Percentiles rank a stretch among this genome's conserved stretches.
phyloP scores from a whole-genome alignment of 2,888 invertebrate species.

The Scaptomyza parva region DNA sequence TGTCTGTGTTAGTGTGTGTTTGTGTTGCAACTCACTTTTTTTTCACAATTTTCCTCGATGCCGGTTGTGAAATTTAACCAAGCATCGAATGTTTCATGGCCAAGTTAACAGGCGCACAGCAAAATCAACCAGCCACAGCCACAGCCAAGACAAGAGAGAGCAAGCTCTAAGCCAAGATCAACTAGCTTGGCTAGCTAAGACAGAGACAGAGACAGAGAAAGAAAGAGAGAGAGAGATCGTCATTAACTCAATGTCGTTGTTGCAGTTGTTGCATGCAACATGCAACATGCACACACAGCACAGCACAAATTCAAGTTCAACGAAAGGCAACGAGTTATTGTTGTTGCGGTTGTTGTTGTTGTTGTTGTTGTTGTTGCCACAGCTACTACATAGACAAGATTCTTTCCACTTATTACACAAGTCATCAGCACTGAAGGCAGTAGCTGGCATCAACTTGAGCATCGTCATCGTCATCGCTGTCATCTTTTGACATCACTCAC shows the following conservation, averaged over 20 bases:
- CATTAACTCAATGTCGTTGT: conserved; percentile 67
- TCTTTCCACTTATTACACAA: conserved; percentile 81
- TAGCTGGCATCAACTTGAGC: conserved; percentile 7
- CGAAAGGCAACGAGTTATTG: conserved; percentile 74
- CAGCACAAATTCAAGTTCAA: conserved; percentile 77
- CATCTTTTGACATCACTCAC: conserved; percentile 58
- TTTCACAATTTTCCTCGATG: conserved; percentile 74
- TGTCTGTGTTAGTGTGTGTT: conserved; percentile 15
- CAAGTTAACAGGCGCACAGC: conserved; percentile 79
- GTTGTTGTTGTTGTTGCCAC: conserved; percentile 63
- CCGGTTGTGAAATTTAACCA: conserved; percentile 73
- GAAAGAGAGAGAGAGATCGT: conserved; percentile 56
- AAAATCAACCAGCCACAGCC: conserved; percentile 10
- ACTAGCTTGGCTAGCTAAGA: conserved; percentile 38
- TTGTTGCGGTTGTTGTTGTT: too few species aligned
- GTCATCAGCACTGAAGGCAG: conserved; percentile 58
- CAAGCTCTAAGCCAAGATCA: conserved; percentile 27
- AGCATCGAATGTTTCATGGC: conserved; percentile 78
- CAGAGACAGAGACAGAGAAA: conserved; percentile 34
- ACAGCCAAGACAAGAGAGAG: conserved; percentile 29
- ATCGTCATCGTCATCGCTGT: conserved; percentile 66
- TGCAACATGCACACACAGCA: conserved; percentile 72
- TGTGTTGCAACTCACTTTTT: conserved; percentile 74
- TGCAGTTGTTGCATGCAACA: conserved; percentile 54
- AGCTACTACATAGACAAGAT: conserved; percentile 65